Conservation (phyloP, 2,888 invertebrate species). For the Griposia aprilina region DNA sequence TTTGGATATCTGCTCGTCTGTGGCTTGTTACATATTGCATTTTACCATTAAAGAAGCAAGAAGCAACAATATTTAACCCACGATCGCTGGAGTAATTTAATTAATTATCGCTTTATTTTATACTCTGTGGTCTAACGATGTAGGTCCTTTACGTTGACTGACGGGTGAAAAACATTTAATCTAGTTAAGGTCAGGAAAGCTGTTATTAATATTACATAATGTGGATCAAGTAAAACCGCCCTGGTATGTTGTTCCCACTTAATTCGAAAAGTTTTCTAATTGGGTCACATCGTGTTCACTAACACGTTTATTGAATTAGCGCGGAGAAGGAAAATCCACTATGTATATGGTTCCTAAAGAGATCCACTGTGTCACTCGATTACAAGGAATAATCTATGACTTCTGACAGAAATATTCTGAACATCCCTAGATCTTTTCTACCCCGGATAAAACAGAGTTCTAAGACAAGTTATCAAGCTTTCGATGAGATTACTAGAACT, state of each 20-base stretch:
- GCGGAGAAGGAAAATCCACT: slow-evolving; percentile 44
- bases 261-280: slow-evolving; percentile 75
- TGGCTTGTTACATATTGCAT: slow-evolving; percentile 19
- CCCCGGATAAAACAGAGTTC: neutral
- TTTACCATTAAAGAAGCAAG: neutral
- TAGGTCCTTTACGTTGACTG: slow-evolving; percentile 30
- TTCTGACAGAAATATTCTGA: slow-evolving; percentile 9
- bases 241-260: slow-evolving; percentile 56
- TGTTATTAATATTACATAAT: slow-evolving; percentile 54
- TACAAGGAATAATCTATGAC: slow-evolving; percentile 18
- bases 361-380: slow-evolving; percentile 37
- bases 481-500: neutral
- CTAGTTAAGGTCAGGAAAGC: slow-evolving; percentile 46
- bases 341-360: slow-evolving; percentile 40
- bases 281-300: slow-evolving; percentile 70
- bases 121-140: slow-evolving; percentile 35
- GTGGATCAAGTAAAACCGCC: slow-evolving; percentile 41
- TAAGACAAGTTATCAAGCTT: neutral
- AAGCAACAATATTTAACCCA: slow-evolving; percentile 8
- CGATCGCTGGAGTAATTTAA: slow-evolving; percentile 2
- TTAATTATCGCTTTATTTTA: slow-evolving; percentile 27
- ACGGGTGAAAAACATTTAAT: slow-evolving; percentile 52
- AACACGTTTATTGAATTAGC: slow-evolving; percentile 67
- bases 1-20: slow-evolving; percentile 29
- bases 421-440: neutral